Conservation (phyloP, 2,113 vertebrate genomes). For the Hemiprocne comata region DNA sequence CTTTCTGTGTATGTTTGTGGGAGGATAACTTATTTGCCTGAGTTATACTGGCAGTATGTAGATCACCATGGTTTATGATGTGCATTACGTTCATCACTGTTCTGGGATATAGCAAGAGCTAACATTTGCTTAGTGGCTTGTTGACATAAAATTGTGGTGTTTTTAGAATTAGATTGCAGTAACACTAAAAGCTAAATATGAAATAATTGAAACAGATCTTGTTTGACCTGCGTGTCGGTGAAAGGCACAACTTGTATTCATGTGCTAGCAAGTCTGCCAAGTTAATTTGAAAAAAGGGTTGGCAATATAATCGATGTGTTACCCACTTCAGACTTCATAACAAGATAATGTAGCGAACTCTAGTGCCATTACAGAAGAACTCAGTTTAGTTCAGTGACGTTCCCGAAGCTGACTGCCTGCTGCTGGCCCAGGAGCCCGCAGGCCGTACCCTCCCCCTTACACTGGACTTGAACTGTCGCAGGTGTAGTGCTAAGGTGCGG, state of each 20-base stretch:
- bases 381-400: rapidly evolving
- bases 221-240: background rate
- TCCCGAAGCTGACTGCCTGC: background rate
- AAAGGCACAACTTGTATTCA: rapidly evolving
- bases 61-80: background rate
- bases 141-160: background rate
- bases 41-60: background rate
- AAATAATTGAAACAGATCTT: background rate
- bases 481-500: background rate
- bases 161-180: background rate
- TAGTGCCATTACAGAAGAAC: rapidly evolving
- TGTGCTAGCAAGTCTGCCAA: background rate
- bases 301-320: rapidly evolving
- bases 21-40: background rate
- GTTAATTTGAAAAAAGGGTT: rapidly evolving
- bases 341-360: rapidly evolving
- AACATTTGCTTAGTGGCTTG: background rate
- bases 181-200: background rate
- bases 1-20: background rate
- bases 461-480: background rate
- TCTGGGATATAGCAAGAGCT: background rate
- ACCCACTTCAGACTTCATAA: rapidly evolving
- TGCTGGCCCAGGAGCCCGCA: too few relatives aligned
- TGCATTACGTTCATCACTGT: background rate
- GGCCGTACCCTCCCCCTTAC: background rate